A percentile compares a stretch with the other conserved stretches of the same genome.
phyloP scores from a whole-genome alignment of 2,113 vertebrate species.

The Periophthalmus modestus region DNA sequence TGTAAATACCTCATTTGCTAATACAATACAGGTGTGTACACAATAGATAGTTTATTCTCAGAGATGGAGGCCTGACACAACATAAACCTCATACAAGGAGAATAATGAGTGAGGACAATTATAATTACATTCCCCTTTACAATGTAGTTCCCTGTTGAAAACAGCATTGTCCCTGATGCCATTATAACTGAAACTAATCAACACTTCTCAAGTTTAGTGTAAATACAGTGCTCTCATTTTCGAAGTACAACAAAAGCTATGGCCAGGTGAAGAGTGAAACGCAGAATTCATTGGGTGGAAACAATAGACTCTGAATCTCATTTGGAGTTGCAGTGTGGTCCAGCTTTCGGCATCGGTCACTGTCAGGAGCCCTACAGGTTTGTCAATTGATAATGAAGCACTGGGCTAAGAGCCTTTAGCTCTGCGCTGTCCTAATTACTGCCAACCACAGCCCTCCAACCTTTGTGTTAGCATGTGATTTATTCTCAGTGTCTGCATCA shows the following conservation, averaged over 20 bases:
- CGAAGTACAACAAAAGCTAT: not conserved
- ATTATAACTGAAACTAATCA: conserved; percentile 10
- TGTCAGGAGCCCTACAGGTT: conserved; percentile 80
- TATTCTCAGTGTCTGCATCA: conserved; percentile 87
- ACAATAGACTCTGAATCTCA: conserved; percentile 67
- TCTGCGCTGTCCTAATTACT: conserved; percentile 88
- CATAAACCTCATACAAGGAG: not conserved
- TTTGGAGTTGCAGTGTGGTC: conserved; percentile 50
- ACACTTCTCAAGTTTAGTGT: not conserved
- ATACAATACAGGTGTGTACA: conserved; percentile 45
- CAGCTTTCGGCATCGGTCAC: conserved; percentile 74
- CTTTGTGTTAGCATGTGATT: conserved; percentile 93
- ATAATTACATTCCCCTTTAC: not conserved
- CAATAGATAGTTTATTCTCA: conserved; percentile 25
- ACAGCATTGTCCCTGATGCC: conserved; percentile 17
- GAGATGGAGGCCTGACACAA: not conserved
- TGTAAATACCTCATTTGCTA: not conserved
- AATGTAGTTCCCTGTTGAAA: not conserved
- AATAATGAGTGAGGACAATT: not conserved
- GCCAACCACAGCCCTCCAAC: conserved; percentile 79
- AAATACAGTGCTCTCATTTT: conserved; percentile 13
- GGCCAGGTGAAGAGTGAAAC: conserved; percentile 42
- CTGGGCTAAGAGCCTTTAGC: conserved; percentile 79
- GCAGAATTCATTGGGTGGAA: conserved; percentile 49
- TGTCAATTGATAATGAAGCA: conserved; percentile 85